Base-by-base conservation (phyloP, 2,797 vertebrate species). In the Squalus acanthias region DNA sequence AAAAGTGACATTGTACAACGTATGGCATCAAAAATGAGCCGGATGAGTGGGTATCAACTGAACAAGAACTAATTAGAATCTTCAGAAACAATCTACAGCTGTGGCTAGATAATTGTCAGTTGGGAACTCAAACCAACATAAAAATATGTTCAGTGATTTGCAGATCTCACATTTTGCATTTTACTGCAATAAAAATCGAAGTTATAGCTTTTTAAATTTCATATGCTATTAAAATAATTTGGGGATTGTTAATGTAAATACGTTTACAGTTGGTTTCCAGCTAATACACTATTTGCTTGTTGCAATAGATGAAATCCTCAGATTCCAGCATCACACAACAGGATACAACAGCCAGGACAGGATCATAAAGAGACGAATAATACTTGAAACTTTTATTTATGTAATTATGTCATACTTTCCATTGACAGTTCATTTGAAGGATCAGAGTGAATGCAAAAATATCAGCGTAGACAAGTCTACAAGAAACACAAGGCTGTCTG, bases 31-130 rank as follows among this genome's bases (percentile, higher is more conserved):
- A 76, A 95, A 95, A 53, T 74, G 94, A 74, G 57, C 53, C 15
- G 24, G 94, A 95, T 57, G 94, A 95, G 53, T 20, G 70, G 94
- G 0, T 69, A 60, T n/a, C 50, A 7, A 76, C 46, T 72, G 69
- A 95, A 46, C 50, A 76, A 72, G 50, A 95, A 95, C 94, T 76
- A 95, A 95, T 95, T 76, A 53, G 94, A 12, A 76, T 74, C 53
- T 95, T 53, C 70, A 17, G 50, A 95, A 72, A 74, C 72, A 29
- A 95, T 57, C 70, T 57, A n/a, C 94, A 95, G 70, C 70, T 76
- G 69, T 95, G 46, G 94, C 13, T 53, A 6, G 50, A 76, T 95
- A 74, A 76, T 95, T 76, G 29, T 76, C 94, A 95, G 53, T 53
- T 29, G 3, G 46, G 46, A 76, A n/a, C 70, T 53, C 94, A 76